Base-by-base conservation (phyloP, 2,113 vertebrate species). In the Ceyx margarethae region DNA sequence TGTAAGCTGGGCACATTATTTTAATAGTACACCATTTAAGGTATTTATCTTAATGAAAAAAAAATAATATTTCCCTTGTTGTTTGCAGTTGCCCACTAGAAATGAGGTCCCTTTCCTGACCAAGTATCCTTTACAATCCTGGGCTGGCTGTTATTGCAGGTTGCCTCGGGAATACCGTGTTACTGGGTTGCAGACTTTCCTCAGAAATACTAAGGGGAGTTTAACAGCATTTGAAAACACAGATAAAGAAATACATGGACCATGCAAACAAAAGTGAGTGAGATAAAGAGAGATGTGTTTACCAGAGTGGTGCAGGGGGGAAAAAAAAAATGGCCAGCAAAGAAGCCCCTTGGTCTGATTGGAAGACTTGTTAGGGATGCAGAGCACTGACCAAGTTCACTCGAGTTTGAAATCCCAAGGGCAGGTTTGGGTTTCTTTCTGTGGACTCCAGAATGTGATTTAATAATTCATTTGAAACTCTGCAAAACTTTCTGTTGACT, bases 61-160 rank as follows among this genome's bases (percentile, higher is more conserved):
- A 96, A 93, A 91, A 96, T 96, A 95, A 94, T 92, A 92, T 95
- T 95, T 91, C 84, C 78, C 91, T 93, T 96, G 95, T 93, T 94
- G 94, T 94, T 96, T 93, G 84, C 84, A 89, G 10, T 95, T 93
- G 75, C 91, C 67, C 84, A 80, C 81, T 85, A 89, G 91, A 96
- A 96, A 91, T 1, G 19, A 95, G 94, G 95, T 96, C 91, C 81
- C 84, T 92, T 96, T 93, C 94, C 96, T 92, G 84, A 13, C 31
- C 0, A 0, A 22, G 68, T 46, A 91, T 94, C 89, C 91, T 71
- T 91, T 91, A 40, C 89, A 87, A 2, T 76, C 81, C 78, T 87
- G 78, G 5, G 7, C 78, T 85, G 84, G 89, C 33, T 96, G 92
- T 95, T 94, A 74, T 96, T 96, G 81, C 76, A 91, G 87, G 60